Percentiles rank a stretch among this genome's conserved stretches.
phyloP scores from a whole-genome alignment of 2,113 vertebrate genomes.

The Chaetorhynchus papuensis region DNA sequence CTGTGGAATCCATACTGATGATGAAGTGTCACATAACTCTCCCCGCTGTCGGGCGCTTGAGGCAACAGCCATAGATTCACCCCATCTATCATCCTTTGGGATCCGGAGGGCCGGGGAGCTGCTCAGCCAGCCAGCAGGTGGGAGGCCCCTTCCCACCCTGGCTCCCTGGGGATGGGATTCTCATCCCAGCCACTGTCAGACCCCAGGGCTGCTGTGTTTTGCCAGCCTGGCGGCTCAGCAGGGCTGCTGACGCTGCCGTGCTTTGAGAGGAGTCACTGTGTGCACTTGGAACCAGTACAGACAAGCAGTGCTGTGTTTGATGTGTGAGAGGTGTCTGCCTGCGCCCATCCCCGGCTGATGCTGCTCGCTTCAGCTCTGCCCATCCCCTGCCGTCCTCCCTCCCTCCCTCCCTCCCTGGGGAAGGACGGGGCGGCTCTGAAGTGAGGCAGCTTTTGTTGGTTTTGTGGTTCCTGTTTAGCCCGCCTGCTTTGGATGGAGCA shows the following conservation, averaged over 20 bases:
- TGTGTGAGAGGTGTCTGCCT: neutral
- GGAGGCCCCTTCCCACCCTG: neutral
- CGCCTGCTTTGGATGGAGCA: neutral
- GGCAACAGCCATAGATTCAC: neutral
- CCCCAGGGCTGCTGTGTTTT: rapidly evolving
- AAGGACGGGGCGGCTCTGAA: neutral
- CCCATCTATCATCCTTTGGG: neutral
- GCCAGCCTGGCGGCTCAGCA: neutral
- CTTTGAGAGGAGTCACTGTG: no score
- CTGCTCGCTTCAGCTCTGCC: rapidly evolving
- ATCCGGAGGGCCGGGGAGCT: neutral
- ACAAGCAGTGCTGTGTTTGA: rapidly evolving
- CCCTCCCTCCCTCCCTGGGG: neutral
- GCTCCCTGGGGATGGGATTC: neutral
- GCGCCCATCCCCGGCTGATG: neutral
- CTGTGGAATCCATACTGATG: neutral
- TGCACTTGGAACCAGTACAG: no score
- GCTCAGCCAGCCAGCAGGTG: neutral
- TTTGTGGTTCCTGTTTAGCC: neutral
- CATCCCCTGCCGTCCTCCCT: rapidly evolving
- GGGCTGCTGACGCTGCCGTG: neutral
- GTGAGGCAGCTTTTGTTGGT: neutral
- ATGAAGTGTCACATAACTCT: neutral
- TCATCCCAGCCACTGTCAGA: neutral
- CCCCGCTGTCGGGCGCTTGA: neutral